These are phyloP conservation scores for Lophius piscatorius DNA, from an alignment of 2,113 vertebrate genomes.

Conservation along the genomic window DNA sequence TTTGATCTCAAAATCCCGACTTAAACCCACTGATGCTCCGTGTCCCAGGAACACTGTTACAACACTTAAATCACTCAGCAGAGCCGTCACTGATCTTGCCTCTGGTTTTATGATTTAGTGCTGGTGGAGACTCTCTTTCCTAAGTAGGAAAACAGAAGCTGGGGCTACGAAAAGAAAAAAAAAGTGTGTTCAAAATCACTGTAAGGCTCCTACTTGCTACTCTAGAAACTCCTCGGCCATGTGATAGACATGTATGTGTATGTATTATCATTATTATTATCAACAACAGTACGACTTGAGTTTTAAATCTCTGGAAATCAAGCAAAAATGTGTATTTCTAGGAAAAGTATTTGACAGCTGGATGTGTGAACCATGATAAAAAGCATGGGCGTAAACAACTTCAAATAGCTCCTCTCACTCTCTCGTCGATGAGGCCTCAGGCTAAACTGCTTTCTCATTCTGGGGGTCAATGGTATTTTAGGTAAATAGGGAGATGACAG, in stretches of 20 bases:
- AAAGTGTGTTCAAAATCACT: constrained; percentile 32
- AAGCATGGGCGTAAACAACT: constrained; percentile 66
- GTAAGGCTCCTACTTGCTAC: constrained; percentile 39
- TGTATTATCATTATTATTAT: too few relatives aligned
- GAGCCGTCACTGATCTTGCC: constrained; percentile 44
- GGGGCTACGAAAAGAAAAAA: constrained; percentile 50
- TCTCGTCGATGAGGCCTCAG: constrained; percentile 73
- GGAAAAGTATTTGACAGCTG: constrained; percentile 52
- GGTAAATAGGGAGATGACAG: constrained; percentile 61
- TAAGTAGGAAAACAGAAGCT: constrained; percentile 68
- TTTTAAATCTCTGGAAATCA: constrained; percentile 58
- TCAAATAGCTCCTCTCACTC: constrained; percentile 65
- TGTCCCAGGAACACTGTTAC: constrained; percentile 58
- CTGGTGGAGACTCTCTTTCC: constrained; percentile 27
- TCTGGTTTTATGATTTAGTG: constrained; percentile 68
- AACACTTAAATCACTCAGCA: constrained; percentile 66
- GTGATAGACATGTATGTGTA: constrained; percentile 49
- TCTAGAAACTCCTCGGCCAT: constrained; percentile 29
- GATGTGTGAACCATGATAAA: constrained; percentile 54
- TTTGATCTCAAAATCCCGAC: constrained; percentile 51
- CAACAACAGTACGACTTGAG: constrained; percentile 48
- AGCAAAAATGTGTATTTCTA: constrained; percentile 51
- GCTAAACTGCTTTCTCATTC: constrained; percentile 74
- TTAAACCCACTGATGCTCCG: constrained; percentile 59
- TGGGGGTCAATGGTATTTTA: constrained; percentile 69